Evolutionary conservation across 53 echinoderm and acorn worm species (phyloP).

Genomic region (Hippasteria phrygiana): DNA sequence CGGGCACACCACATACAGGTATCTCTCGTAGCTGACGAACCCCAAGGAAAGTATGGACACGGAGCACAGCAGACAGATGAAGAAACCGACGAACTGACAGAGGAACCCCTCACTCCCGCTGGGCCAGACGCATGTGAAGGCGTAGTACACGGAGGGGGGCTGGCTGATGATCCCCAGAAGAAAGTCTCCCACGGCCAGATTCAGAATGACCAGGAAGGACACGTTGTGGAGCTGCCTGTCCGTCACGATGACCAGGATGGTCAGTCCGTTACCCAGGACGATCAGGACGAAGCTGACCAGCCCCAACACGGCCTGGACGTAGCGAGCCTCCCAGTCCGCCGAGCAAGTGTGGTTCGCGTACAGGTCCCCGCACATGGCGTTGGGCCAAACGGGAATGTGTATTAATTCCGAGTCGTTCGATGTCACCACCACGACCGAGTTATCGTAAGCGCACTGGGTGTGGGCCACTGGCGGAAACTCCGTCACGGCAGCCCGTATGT

Average conservation of each 20-base stretch:
- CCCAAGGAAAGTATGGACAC: conserved; percentile 64
- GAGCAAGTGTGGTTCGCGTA: conserved; percentile 48
- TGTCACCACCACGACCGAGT: not conserved
- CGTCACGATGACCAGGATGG: conserved; percentile 57
- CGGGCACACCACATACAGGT: conserved; percentile 56
- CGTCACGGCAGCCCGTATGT: not conserved
- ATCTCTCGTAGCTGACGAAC: conserved; percentile 60
- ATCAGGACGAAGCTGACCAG: conserved; percentile 44
- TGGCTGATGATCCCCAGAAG: conserved; percentile 53
- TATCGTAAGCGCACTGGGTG: not conserved
- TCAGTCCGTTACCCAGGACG: conserved; percentile 50
- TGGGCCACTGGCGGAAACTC: not conserved
- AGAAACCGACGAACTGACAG: conserved; percentile 65
- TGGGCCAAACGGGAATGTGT: not conserved
- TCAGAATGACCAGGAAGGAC: conserved; percentile 53
- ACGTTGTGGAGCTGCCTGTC: conserved; percentile 59
- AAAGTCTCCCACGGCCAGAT: conserved; percentile 50
- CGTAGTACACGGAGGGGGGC: conserved; percentile 63
- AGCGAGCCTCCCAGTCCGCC: conserved; percentile 9
- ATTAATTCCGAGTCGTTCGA: not conserved
- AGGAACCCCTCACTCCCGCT: conserved; percentile 50
- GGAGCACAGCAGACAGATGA: conserved; percentile 53
- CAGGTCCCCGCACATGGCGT: conserved; percentile 49
- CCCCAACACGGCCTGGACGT: conserved; percentile 52
- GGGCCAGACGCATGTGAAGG: conserved; percentile 58